phyloP scores from a whole-genome alignment of 2,113 vertebrate genomes.

The Callipepla squamata region DNA sequence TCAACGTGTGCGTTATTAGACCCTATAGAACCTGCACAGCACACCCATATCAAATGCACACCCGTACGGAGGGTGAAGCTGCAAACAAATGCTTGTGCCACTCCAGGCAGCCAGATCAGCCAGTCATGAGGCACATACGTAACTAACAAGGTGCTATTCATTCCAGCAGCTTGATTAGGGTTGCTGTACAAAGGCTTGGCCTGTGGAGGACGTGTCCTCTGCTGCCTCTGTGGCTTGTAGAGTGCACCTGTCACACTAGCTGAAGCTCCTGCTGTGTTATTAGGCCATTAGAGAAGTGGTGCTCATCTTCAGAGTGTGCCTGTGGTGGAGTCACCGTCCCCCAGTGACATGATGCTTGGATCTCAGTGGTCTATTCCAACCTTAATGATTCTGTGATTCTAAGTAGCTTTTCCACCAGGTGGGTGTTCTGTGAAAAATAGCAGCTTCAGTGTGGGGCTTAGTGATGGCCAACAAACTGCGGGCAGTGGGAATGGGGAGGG shows the following conservation, averaged over 20 bases:
- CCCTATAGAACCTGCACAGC: background rate
- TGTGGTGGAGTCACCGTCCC: background rate
- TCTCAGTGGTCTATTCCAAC: too few species aligned
- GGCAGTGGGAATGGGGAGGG: background rate
- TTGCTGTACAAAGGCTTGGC: background rate
- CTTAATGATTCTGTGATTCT: too few species aligned
- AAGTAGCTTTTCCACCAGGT: background rate
- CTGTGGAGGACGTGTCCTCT: background rate
- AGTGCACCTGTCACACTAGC: rapidly evolving
- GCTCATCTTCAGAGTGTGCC: slow-evolving; percentile 19
- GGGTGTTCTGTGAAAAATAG: background rate
- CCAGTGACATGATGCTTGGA: too few species aligned
- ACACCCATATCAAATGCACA: background rate
- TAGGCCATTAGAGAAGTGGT: background rate
- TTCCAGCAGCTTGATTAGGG: background rate
- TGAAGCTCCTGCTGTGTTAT: background rate
- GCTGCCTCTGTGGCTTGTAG: rapidly evolving
- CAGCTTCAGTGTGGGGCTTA: background rate
- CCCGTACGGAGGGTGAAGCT: background rate
- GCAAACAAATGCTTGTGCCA: background rate
- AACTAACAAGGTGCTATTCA: background rate
- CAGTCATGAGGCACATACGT: background rate
- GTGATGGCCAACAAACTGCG: background rate
- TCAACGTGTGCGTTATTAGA: background rate
- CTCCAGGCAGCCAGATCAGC: background rate